Evolutionary conservation across 2,797 vertebrate species (phyloP).

Genomic region (Triplophysa bombifrons): DNA sequence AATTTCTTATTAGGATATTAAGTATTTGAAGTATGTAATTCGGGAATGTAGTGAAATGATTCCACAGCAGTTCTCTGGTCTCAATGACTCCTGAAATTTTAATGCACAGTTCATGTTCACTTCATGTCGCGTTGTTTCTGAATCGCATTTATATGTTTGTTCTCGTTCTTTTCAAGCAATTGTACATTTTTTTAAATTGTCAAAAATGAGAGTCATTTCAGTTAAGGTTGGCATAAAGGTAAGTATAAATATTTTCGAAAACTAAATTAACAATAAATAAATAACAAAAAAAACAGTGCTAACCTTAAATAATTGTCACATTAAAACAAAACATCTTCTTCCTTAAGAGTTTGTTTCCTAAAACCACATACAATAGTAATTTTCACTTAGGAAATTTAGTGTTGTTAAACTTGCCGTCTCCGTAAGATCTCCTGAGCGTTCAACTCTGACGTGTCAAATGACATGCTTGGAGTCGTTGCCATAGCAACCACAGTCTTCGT

Average conservation of each 20-base stretch:
- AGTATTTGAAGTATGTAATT: too few relatives aligned
- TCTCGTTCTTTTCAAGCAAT: neutral
- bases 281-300: neutral
- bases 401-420: neutral
- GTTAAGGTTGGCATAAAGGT: neutral
- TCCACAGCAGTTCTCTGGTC: neutral
- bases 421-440: neutral
- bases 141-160: neutral
- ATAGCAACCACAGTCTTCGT: constrained; percentile 19
- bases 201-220: neutral
- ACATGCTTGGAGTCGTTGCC: constrained; percentile 13
- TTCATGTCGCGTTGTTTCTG: neutral
- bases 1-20: too few relatives aligned
- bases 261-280: too few relatives aligned
- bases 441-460: neutral
- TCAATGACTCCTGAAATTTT: neutral
- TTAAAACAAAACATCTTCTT: neutral
- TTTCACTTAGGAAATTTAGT: neutral
- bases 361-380: too few relatives aligned
- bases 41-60: neutral
- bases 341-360: too few relatives aligned
- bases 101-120: neutral
- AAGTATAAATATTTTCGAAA: neutral
- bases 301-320: neutral
- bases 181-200: neutral